These are phyloP conservation scores for Danaus melanippus DNA, from an alignment of 1,140 invertebrate species.

Conservation along the genomic window DNA sequence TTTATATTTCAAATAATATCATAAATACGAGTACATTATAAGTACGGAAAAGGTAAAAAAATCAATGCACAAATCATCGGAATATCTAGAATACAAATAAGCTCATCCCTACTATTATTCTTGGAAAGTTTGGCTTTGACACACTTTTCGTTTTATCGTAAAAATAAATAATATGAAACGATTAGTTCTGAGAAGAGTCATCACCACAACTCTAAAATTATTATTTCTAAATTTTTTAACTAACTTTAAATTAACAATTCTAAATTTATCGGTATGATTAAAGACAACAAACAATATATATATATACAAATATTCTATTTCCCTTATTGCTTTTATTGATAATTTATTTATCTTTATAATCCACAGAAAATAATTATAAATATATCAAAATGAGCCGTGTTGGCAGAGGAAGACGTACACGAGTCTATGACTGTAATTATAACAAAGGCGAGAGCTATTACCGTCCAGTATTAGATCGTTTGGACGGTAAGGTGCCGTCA, in stretches of 20 bases:
- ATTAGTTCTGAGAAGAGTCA: background rate
- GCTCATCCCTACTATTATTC: too few species aligned
- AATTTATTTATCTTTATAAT: conserved; percentile 1
- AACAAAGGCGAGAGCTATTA: conserved; percentile 86
- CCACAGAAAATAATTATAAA: conserved; percentile 14
- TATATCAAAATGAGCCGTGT: conserved; percentile 48
- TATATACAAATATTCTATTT: too few species aligned
- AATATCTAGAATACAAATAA: too few species aligned
- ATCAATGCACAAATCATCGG: too few species aligned
- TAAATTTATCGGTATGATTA: too few species aligned
- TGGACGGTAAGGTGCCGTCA: conserved; percentile 80
- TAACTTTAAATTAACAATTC: too few species aligned
- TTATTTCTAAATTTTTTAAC: too few species aligned
- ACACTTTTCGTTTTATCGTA: background rate
- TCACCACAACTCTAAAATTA: too few species aligned
- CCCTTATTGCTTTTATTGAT: background rate
- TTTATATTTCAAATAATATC: too few species aligned
- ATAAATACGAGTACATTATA: too few species aligned
- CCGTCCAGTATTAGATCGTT: conserved; percentile 79
- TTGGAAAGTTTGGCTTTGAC: background rate
- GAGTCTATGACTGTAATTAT: conserved; percentile 86
- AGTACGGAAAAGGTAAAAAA: too few species aligned
- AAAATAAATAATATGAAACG: background rate
- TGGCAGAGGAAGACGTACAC: conserved; percentile 78
- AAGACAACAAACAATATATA: too few species aligned